Base-by-base conservation (phyloP, 1,140 invertebrate species). In the Halesus radiatus region DNA sequence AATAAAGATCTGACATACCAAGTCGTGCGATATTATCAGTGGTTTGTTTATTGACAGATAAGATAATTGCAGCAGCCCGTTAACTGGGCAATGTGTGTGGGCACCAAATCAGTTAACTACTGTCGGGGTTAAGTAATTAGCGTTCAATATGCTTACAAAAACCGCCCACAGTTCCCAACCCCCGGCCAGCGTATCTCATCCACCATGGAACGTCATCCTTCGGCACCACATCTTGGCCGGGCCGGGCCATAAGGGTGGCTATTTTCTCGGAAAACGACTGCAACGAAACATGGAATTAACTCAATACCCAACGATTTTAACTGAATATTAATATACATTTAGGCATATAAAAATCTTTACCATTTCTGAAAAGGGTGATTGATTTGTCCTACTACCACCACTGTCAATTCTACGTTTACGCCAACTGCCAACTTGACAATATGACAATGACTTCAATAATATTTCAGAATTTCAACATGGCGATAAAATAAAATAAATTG, bases 121-220 rank as follows among this genome's bases (percentile, higher is more conserved):
- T 76, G 22, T 68, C 79, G 70, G 18, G 66, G 78, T 73, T 58
- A 70, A 72, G 52, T 80, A 80, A 22, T 45, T 77, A 77, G 3
- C 29, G 52, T 78, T 60, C 66, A 79, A 79, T 79, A 73, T 79
- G 91, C 93, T 93, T 91, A 95, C 95, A 90, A 85, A 95, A 92
- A 86, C 96, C 94, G 85, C 95, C 96, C 88, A 95, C 92, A 82
- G 95, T 97, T 72, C 96, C 96, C 80, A 97, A 88, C 79, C 92
- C 92, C 87, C 96, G 93, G 77, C 93, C 95, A 85, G 92, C 94
- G 90, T 96, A 97, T 87, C 96, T 96, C 90, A 97, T 91, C 93
- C 94, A 97, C 95, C 95, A 96, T 81, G 96, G 94, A 79, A 94
- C 92, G 88, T 96, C 95, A 88, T 96, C 95, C 90, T 94, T 94